A percentile compares a stretch with the other conserved stretches of the same genome.
These are phyloP conservation scores for Athripsodes cinereus DNA, from an alignment of 2,888 invertebrate species.

Conservation along the genomic window DNA sequence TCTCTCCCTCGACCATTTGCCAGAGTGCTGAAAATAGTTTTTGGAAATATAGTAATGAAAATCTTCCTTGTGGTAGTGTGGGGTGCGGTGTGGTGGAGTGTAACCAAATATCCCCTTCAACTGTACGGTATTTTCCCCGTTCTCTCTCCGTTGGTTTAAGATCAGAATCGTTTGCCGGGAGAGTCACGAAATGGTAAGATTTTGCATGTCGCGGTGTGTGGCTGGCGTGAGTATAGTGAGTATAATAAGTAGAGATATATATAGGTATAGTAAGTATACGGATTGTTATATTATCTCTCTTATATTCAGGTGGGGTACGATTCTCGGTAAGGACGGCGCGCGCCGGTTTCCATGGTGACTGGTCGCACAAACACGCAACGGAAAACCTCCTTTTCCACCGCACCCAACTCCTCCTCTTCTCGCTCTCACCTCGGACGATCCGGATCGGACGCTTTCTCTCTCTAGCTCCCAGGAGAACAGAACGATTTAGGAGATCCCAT, in stretches of 20 bases:
- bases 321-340: conserved; percentile 12
- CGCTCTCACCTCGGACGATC: conserved; percentile 8
- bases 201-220: neutral
- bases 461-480: conserved; percentile 8
- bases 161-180: neutral
- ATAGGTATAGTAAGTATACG: neutral
- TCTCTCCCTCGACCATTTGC: too few relatives aligned
- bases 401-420: conserved; percentile 3
- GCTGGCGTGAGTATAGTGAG: neutral
- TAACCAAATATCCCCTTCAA: too few relatives aligned
- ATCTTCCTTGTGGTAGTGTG: neutral
- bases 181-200: conserved; percentile 1
- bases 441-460: conserved; percentile 1
- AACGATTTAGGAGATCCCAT: conserved; percentile 9
- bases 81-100: neutral
- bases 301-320: conserved; percentile 2
- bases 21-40: too few relatives aligned
- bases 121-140: neutral
- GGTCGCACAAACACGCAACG: conserved; percentile 26
- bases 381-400: conserved; percentile 12
- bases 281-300: neutral
- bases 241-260: neutral
- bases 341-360: conserved; percentile 24
- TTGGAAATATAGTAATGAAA: too few relatives aligned
- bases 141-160: neutral